Evolutionary conservation across 2,113 vertebrate genomes (phyloP), one percentile per base, ranked within the genome.

Genomic region (Labeo catla): DNA sequence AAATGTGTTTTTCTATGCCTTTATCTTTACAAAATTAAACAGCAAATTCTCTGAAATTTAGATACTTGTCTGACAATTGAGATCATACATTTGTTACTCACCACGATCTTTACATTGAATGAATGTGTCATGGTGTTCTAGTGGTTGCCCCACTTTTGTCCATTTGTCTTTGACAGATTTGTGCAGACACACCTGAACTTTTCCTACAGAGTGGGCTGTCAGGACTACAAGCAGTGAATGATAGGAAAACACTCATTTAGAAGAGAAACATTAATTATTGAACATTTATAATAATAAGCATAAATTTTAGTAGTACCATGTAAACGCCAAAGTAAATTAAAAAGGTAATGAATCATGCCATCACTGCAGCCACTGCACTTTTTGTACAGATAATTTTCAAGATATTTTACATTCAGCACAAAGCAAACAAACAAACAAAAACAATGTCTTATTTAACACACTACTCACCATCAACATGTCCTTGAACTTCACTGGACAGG

Each of bases 181-280:
- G 87, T 90, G 94, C 21, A 99, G 89, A 65, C 85, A 86, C 87
- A 99, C 90, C 90, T 99, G 97, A 86, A 99, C 93, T 93, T 98
- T 99, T 57, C 98, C 97, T 86, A 97, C 91, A 45, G 94, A 95
- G 91, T 88, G 92, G 70, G 92, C 89, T 87, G 95, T 91, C 78
- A 93, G 93, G 47, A 98, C 98, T 99, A 89, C 73, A 77, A 93
- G 90, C n/a, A 68, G 8, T 86, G 16, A 3, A 49, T 6, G n/a
- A 21, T 2, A 80, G 21, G 54, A 15, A 77, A 36, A 52, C 50
- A 36, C 28, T 77, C 54, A 52, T 34, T 72, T 43, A 72, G 8
- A 43, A 43, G 21, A 72, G 68, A 72, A 45, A 39, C 9, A 39
- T 8, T 19, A 70, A 19, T 4, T 9, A 10, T 11, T 72, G 4